Conservation (phyloP, 2,888 invertebrate genomes). For the Notodromas monacha region DNA sequence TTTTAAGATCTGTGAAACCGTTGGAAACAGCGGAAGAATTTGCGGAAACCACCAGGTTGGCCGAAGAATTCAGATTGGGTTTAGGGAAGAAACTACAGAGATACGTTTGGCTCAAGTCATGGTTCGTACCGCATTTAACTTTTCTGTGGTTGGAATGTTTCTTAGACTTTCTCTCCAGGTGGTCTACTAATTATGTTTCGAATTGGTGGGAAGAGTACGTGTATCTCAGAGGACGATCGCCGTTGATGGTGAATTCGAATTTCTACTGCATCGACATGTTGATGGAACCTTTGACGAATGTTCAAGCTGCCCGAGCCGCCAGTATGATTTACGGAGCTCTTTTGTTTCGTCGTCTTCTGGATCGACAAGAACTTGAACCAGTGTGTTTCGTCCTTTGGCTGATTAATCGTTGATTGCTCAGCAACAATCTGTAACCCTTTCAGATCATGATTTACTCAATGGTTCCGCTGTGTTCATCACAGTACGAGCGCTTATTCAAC, state of each 20-base stretch:
- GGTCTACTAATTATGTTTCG: constrained; percentile 74
- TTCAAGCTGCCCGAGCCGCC: constrained; percentile 65
- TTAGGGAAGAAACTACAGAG: constrained; percentile 71
- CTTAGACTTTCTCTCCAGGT: constrained; percentile 15
- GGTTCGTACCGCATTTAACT: no score
- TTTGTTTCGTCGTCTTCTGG: constrained; percentile 52
- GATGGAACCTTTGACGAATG: constrained; percentile 33
- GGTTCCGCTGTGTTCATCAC: constrained; percentile 86
- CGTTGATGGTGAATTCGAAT: constrained; percentile 92
- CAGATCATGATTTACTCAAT: constrained; percentile 62
- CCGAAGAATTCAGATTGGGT: constrained; percentile 50
- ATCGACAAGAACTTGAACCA: constrained; percentile 75
- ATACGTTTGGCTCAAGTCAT: constrained; percentile 75
- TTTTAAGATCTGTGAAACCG: constrained; percentile 65
- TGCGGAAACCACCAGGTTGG: constrained; percentile 41
- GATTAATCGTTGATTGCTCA: no score
- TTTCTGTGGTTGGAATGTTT: background rate
- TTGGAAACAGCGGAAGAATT: constrained; percentile 53
- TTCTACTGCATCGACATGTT: constrained; percentile 85
- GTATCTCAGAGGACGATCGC: constrained; percentile 69
- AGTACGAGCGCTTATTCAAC: constrained; percentile 88
- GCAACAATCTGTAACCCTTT: no score
- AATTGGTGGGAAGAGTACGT: constrained; percentile 99
- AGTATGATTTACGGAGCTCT: constrained; percentile 52
- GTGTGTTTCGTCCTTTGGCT: constrained; percentile 22